These are phyloP conservation scores for Poecilobothrus nobilitatus DNA, from an alignment of 2,888 invertebrate genomes.

Conservation along the genomic window DNA sequence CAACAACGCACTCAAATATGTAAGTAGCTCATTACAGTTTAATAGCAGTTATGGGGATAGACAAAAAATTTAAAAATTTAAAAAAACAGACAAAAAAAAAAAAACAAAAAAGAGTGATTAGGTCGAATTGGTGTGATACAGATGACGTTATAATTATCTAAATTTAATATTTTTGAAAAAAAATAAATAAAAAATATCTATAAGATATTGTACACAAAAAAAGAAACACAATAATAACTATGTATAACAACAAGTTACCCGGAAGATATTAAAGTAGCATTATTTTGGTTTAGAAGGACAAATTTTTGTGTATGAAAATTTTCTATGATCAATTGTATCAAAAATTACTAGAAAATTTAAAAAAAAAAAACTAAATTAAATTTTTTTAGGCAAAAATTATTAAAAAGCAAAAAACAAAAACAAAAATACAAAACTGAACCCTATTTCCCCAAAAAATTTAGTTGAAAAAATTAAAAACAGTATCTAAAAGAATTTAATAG, in stretches of 20 bases:
- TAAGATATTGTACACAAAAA: background rate
- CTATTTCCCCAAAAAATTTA: background rate
- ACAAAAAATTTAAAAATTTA: background rate
- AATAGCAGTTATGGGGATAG: no score
- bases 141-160: background rate
- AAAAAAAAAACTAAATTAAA: no score
- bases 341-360: background rate
- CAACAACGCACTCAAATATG: background rate
- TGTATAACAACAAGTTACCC: background rate
- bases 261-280: constrained; percentile 4
- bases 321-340: background rate
- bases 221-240: background rate
- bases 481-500: background rate
- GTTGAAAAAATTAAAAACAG: background rate
- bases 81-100: background rate
- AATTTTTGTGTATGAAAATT: background rate
- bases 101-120: background rate
- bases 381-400: no score
- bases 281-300: background rate
- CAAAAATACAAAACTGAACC: background rate
- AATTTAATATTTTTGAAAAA: background rate
- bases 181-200: background rate
- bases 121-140: background rate
- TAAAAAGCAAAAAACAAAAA: no score
- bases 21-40: background rate